These are phyloP conservation scores for Streptopelia turtur DNA, from an alignment of 2,797 vertebrate species.

Conservation along the genomic window DNA sequence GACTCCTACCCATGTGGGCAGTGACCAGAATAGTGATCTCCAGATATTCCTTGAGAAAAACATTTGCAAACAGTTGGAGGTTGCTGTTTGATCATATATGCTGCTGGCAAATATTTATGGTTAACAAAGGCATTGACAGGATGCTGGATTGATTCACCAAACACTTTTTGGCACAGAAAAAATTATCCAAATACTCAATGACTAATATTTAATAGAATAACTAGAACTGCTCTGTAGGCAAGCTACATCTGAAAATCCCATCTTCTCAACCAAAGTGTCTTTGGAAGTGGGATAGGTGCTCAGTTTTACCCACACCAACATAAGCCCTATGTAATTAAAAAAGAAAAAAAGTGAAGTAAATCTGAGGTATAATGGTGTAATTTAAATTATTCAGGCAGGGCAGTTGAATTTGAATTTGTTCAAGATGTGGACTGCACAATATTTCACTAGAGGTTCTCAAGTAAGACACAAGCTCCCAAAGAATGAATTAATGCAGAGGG, in stretches of 20 bases:
- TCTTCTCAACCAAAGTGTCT: not conserved
- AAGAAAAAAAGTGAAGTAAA: not conserved
- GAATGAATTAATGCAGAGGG: not conserved
- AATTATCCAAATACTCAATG: not conserved
- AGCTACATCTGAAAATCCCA: not conserved
- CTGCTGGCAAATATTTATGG: constrained; percentile 28
- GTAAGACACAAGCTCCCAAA: not conserved
- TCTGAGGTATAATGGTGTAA: not conserved
- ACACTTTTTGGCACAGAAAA: not conserved
- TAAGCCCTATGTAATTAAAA: not conserved
- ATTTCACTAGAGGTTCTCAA: not conserved
- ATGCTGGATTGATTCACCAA: not conserved
- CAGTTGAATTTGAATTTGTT: not conserved
- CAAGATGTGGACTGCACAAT: not conserved
- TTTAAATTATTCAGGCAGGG: not conserved
- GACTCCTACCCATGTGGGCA: not conserved
- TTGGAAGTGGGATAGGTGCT: not conserved
- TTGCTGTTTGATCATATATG: not conserved
- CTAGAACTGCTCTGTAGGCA: not conserved
- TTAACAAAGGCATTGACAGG: not conserved
- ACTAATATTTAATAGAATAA: not conserved
- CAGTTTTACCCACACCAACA: not conserved
- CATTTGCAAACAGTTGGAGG: not conserved
- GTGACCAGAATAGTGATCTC: not conserved
- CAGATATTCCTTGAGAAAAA: not conserved